Conservation (phyloP, 2,113 vertebrate genomes). For the Chlamydotis undulata region DNA sequence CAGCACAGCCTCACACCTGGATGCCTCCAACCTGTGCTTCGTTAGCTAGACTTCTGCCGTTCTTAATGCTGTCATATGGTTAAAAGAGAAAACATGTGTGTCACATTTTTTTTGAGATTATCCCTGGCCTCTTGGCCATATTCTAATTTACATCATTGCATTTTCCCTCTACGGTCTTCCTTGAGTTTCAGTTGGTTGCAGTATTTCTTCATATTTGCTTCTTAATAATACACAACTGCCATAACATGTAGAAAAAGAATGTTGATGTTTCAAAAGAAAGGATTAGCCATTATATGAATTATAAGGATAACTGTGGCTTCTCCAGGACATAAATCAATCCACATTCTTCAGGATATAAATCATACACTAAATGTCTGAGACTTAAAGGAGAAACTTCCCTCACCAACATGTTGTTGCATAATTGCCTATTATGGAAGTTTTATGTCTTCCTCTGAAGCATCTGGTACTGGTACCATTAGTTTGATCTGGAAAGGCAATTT, state of each 20-base stretch:
- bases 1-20: background rate
- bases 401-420: conserved; percentile 13
- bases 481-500: conserved; percentile 36
- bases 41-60: background rate
- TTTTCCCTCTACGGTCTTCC: background rate
- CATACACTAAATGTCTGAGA: background rate
- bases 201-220: background rate
- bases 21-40: background rate
- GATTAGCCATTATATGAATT: background rate
- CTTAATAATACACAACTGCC: background rate
- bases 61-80: background rate
- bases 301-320: background rate
- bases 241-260: background rate
- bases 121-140: background rate
- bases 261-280: background rate
- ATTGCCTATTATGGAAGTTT: conserved; percentile 55
- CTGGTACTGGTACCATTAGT: conserved; percentile 52
- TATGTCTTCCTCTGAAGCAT: conserved; percentile 56
- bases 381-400: conserved; percentile 17
- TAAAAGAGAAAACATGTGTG: conserved; percentile 4
- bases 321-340: conserved; percentile 43
- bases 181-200: background rate
- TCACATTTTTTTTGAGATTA: background rate
- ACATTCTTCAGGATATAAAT: conserved; percentile 48
- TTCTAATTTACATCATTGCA: background rate